A percentile compares a stretch with the other conserved stretches of the same genome.
Conservation (phyloP, 1,140 invertebrate species). For the Drosophila santomea region DNA sequence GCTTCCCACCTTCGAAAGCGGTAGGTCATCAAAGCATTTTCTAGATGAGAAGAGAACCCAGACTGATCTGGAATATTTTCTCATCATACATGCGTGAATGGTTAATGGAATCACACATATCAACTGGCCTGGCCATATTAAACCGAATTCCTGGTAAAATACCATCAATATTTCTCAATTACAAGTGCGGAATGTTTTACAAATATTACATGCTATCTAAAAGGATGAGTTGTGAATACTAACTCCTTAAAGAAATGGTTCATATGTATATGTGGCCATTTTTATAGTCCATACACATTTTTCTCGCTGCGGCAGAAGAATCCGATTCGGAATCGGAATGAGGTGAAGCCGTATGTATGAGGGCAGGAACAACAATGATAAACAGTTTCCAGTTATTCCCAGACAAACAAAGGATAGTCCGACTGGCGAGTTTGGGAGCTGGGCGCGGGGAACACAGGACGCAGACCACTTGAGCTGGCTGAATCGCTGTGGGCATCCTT, state of each 20-base stretch:
- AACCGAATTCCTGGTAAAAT: slow-evolving; percentile 66
- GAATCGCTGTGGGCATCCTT: slow-evolving; percentile 51
- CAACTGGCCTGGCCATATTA: slow-evolving; percentile 68
- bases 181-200: slow-evolving; percentile 60
- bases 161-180: slow-evolving; percentile 60
- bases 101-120: slow-evolving; percentile 30
- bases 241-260: slow-evolving; percentile 18
- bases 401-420: slow-evolving; percentile 67
- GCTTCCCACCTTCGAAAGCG: slow-evolving; percentile 29
- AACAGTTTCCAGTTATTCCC: slow-evolving; percentile 76
- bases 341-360: slow-evolving; percentile 42
- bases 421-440: slow-evolving; percentile 12
- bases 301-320: slow-evolving; percentile 23
- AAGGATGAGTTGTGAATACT: slow-evolving; percentile 34
- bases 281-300: slow-evolving; percentile 50
- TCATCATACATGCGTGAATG: slow-evolving; percentile 12
- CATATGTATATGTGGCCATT: slow-evolving; percentile 36
- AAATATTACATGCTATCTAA: slow-evolving; percentile 43
- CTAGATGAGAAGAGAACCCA: slow-evolving; percentile 16
- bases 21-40: slow-evolving; percentile 34
- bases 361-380: slow-evolving; percentile 71
- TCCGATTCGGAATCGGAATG: slow-evolving; percentile 1
- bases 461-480: slow-evolving; percentile 60
- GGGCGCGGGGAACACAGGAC: slow-evolving; percentile 18
- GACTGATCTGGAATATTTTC: slow-evolving; percentile 60